Evolutionary conservation across 2,888 invertebrate species (phyloP).

Genomic region (Therioaphis trifolii): DNA sequence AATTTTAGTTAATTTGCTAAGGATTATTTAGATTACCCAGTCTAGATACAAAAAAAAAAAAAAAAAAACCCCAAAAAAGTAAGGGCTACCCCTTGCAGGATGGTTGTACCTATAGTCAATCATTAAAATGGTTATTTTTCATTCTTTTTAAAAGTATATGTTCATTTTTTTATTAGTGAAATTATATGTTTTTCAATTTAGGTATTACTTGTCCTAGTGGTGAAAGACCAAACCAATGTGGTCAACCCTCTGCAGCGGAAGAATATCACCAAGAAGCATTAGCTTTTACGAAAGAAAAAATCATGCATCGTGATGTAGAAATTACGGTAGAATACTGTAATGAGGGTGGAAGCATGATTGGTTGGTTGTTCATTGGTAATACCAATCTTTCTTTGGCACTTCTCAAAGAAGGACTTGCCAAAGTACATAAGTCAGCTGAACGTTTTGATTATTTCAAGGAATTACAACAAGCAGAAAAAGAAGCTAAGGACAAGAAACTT

Average conservation of each 20-base stretch:
- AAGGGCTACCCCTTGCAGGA: too few species aligned
- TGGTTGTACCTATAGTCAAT: too few species aligned
- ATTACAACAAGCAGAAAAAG: constrained; percentile 88
- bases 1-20: too few species aligned
- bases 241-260: constrained; percentile 80
- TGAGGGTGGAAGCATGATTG: constrained; percentile 97
- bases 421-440: constrained; percentile 94
- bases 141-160: too few species aligned
- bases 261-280: constrained; percentile 95
- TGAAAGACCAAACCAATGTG: constrained; percentile 71
- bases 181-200: constrained; percentile 58
- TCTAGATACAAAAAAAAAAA: too few species aligned
- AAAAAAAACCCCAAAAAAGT: too few species aligned
- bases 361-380: constrained; percentile 91
- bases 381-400: constrained; percentile 89
- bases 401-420: constrained; percentile 91
- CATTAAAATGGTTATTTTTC: too few species aligned
- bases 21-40: too few species aligned
- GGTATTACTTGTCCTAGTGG: constrained; percentile 86
- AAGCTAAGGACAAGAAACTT: constrained; percentile 83
- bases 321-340: constrained; percentile 94
- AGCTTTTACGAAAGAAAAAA: constrained; percentile 86
- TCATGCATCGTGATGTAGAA: constrained; percentile 92
- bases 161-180: too few species aligned
- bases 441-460: constrained; percentile 83